Evolutionary conservation across 2,797 vertebrate species (phyloP), one percentile per base, ranked within the genome.

Genomic region (Gila robusta): DNA sequence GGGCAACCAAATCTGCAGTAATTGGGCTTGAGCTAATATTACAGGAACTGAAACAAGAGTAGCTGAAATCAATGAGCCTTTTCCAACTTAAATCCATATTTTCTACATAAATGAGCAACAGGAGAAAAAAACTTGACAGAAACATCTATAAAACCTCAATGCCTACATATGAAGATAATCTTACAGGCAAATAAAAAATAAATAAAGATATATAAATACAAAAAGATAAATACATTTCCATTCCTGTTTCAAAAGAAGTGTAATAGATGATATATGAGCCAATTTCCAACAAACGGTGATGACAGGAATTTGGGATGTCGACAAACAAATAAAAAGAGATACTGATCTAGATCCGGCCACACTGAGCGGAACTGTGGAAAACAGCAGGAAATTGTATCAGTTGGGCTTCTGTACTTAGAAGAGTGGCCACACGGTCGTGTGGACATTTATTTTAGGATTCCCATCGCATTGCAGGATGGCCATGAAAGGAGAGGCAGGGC

Each of bases 391-490:
- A 94, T 92, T 93, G 94, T 88, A 93, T 96, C 94, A 94, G 94
- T 93, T 83, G 82, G 64, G 76, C 66, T 79, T 79, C 83, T 84
- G 64, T 78, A 78, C 32, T 56, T 78, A 37, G 44, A 12, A 26
- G 93, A 92, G 93, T 92, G 94, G 92, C 90, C 92, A 94, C 93
- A 93, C 92, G 94, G 93, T 94, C 91, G 93, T 91, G 92, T 91
- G 92, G 92, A 95, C 94, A 94, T 96, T 95, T 96, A 96, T 96
- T 96, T 96, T 96, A 94, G 94, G 96, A 96, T 96, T 96, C 94
- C 93, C 94, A 94, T 91, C 89, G 93, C 93, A 91, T 94, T 95
- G 94, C 92, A 92, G 93, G 93, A 89, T 91, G 93, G 89, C 95
- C 95, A 95, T 96, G 94, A 96, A 96, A 96, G 95, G 95, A 96